These are phyloP conservation scores for Sander vitreus DNA, from an alignment of 2,113 vertebrate species.

Conservation along the genomic window DNA sequence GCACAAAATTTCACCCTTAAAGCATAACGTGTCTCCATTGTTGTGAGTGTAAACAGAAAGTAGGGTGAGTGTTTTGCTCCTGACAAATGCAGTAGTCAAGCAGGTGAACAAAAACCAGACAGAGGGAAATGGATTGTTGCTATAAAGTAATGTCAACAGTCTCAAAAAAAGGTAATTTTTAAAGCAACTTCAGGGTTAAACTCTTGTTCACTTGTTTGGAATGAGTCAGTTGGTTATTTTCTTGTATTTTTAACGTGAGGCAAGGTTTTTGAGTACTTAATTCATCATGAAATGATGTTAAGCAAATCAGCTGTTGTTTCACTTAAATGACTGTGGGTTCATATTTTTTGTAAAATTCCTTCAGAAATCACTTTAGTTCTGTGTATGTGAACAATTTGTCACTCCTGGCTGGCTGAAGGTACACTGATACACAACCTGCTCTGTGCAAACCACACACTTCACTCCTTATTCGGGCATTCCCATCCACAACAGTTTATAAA, in stretches of 20 bases:
- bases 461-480: slow-evolving; percentile 4
- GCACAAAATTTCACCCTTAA: slow-evolving; percentile 52
- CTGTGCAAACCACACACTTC: slow-evolving; percentile 2
- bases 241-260: slow-evolving; percentile 7
- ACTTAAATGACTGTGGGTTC: not conserved
- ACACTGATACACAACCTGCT: slow-evolving; percentile 3
- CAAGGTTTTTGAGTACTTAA: not conserved
- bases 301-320: not conserved
- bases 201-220: slow-evolving; percentile 1
- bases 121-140: slow-evolving; percentile 42
- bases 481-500: slow-evolving; percentile 13
- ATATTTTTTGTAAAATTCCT: not conserved
- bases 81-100: slow-evolving; percentile 62
- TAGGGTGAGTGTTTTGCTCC: slow-evolving; percentile 50
- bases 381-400: not conserved
- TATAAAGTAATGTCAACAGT: slow-evolving; percentile 9
- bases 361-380: not conserved
- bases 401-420: not conserved
- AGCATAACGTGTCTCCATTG: slow-evolving; percentile 64
- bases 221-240: slow-evolving; percentile 2
- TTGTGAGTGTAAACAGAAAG: slow-evolving; percentile 62
- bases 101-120: slow-evolving; percentile 67
- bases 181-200: slow-evolving; percentile 15
- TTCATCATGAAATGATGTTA: not conserved
- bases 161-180: slow-evolving; percentile 59